These are phyloP conservation scores for Chaenodraco wilsoni DNA, from an alignment of 2,797 vertebrate species.

Conservation along the genomic window DNA sequence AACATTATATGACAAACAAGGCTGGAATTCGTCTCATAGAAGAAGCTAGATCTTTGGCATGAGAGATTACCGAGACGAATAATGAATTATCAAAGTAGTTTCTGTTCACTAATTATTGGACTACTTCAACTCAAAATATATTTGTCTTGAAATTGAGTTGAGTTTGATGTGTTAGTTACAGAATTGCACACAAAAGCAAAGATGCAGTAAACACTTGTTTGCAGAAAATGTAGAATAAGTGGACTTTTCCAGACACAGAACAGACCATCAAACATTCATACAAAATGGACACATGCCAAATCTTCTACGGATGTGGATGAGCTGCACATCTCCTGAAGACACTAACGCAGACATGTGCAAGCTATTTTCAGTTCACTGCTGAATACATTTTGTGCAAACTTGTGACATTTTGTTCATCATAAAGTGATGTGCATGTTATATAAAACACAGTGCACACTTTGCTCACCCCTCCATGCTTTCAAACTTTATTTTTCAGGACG, in stretches of 20 bases:
- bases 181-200: background rate
- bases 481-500: constrained; percentile 32
- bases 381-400: background rate
- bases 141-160: background rate
- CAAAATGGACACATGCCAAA: constrained; percentile 59
- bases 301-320: constrained; percentile 24
- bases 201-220: background rate
- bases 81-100: too few relatives aligned
- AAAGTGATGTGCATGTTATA: background rate
- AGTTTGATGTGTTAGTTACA: constrained; percentile 14
- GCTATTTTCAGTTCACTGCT: background rate
- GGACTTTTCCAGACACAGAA: constrained; percentile 38
- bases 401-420: background rate
- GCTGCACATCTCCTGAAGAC: background rate
- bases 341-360: constrained; percentile 14
- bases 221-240: background rate
- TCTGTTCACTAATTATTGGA: too few relatives aligned
- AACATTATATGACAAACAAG: too few relatives aligned
- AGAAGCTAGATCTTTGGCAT: background rate
- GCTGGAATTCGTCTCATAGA: background rate
- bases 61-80: background rate
- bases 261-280: constrained; percentile 52
- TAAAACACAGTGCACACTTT: background rate
- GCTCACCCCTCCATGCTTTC: constrained; percentile 34
- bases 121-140: background rate